These are phyloP conservation scores for Platycercus adscitus DNA, from an alignment of 2,113 vertebrate species.

Conservation along the genomic window DNA sequence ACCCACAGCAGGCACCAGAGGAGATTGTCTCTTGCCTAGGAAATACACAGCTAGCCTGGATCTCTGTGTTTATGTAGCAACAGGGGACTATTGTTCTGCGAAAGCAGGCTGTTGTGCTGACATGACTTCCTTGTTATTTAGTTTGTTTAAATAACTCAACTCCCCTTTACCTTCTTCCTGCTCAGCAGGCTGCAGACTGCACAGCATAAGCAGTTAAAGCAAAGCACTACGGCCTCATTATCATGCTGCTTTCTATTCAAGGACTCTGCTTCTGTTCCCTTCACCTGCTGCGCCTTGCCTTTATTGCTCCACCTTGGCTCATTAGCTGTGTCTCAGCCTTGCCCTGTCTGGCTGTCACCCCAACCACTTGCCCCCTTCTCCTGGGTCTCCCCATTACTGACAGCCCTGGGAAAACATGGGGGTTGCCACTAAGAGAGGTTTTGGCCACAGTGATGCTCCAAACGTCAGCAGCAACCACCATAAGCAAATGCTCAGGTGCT, in stretches of 20 bases:
- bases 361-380: background rate
- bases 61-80: constrained; percentile 71
- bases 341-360: constrained; percentile 23
- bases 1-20: constrained; percentile 52
- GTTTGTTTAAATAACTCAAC: constrained; percentile 76
- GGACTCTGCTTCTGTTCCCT: constrained; percentile 30
- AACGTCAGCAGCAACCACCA: background rate
- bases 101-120: constrained; percentile 70
- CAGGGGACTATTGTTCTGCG: constrained; percentile 69
- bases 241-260: constrained; percentile 60
- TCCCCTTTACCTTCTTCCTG: constrained; percentile 74
- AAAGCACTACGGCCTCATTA: constrained; percentile 67
- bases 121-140: constrained; percentile 75
- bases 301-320: constrained; percentile 43
- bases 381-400: background rate
- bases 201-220: constrained; percentile 68
- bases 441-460: fast-evolving
- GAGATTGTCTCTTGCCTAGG: constrained; percentile 61
- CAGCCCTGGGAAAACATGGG: background rate
- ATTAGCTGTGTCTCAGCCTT: constrained; percentile 25
- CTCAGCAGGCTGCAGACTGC: constrained; percentile 65
- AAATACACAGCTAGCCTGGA: constrained; percentile 66
- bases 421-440: background rate
- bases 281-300: constrained; percentile 2
- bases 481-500: background rate